A percentile compares a stretch with the other conserved stretches of the same genome.
These are phyloP conservation scores for Deilephila porcellus DNA, from an alignment of 2,888 invertebrate genomes.

Conservation along the genomic window DNA sequence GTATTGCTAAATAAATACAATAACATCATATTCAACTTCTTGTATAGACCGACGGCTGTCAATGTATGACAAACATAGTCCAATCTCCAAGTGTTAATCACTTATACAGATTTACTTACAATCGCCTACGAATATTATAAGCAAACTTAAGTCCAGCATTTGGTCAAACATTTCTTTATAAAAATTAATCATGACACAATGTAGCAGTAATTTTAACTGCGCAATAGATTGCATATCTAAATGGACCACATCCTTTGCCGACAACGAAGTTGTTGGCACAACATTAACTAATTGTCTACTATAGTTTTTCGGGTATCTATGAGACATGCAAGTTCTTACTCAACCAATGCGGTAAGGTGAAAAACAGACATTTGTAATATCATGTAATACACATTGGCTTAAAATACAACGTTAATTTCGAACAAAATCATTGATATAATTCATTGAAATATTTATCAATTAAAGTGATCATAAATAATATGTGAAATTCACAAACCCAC, in stretches of 20 bases:
- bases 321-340: background rate
- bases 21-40: no score
- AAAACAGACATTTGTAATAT: background rate
- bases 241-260: conserved; percentile 48
- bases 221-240: conserved; percentile 46
- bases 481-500: no score
- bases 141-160: background rate
- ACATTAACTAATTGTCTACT: conserved; percentile 11
- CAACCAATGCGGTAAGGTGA: background rate
- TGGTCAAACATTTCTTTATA: background rate
- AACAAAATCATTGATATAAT: no score
- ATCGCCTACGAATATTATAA: no score
- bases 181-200: background rate
- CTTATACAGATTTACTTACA: no score
- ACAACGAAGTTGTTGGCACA: conserved; percentile 11
- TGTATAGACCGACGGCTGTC: no score
- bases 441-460: no score
- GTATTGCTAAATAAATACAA: no score
- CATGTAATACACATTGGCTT: background rate
- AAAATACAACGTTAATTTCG: background rate
- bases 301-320: conserved; percentile 19
- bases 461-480: no score
- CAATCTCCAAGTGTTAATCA: no score
- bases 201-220: conserved; percentile 31
- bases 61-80: no score